Percentiles rank a stretch among this genome's conserved stretches.
phyloP scores from a whole-genome alignment of 1,140 invertebrate species.

The Diplogasteroides magnus region DNA sequence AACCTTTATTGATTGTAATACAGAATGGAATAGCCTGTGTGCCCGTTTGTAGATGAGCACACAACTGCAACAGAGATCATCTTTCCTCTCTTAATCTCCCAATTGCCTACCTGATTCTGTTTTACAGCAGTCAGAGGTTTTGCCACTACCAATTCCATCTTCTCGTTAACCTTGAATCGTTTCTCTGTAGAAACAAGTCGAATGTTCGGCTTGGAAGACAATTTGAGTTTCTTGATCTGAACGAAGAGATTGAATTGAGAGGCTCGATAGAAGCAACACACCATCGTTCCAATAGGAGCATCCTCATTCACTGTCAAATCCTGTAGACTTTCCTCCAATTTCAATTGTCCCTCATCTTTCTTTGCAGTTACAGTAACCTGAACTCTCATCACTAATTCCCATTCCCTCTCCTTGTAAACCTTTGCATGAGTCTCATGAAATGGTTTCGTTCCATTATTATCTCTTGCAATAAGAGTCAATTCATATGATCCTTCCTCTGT shows the following conservation, averaged over 20 bases:
- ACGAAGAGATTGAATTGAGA: too few species aligned
- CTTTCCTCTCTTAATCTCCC: not conserved
- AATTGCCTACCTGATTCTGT: not conserved
- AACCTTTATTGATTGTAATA: not conserved
- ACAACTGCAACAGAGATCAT: not conserved
- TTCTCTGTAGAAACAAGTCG: not conserved
- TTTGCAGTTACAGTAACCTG: not conserved
- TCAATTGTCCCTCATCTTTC: not conserved
- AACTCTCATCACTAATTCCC: not conserved
- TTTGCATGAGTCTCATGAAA: not conserved
- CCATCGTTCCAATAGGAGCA: not conserved
- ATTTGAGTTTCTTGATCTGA: not conserved
- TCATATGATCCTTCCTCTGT: not conserved
- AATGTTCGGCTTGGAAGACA: not conserved
- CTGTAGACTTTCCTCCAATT: not conserved
- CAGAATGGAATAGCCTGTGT: not conserved
- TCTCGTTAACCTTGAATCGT: not conserved
- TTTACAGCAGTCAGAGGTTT: too few species aligned
- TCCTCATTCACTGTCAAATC: not conserved
- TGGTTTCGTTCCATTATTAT: not conserved
- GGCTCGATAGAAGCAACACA: too few species aligned
- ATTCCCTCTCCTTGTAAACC: not conserved
- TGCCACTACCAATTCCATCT: not conserved
- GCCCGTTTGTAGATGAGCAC: not conserved
- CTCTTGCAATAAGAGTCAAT: not conserved